phyloP scores from a whole-genome alignment of 30 jellyfish, hydroid and myxozoan species.

The Pseudorhiza aurosa region DNA sequence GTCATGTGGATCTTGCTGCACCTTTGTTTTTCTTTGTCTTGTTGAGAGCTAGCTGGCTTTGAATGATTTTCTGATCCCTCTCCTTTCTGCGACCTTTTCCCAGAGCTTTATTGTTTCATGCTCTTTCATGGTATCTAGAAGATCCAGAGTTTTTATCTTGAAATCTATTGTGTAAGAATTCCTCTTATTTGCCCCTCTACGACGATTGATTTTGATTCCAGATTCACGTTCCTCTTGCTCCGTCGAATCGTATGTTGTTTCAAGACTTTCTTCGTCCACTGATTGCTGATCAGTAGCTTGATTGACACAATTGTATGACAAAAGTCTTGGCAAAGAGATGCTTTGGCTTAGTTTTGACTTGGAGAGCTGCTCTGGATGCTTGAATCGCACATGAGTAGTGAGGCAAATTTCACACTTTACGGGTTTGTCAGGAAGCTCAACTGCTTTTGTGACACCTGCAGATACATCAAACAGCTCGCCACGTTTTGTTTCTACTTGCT shows the following conservation, averaged over 20 bases:
- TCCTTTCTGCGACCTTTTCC: too few relatives aligned
- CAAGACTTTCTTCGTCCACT: background rate
- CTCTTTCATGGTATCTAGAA: too few relatives aligned
- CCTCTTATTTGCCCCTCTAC: slow-evolving; percentile 9
- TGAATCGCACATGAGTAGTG: background rate
- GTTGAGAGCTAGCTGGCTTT: background rate
- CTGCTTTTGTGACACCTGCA: background rate
- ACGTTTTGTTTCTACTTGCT: background rate
- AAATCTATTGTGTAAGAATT: slow-evolving; percentile 26
- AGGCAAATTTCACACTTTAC: slow-evolving; percentile 1
- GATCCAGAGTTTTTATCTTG: slow-evolving; percentile 5
- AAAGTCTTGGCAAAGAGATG: background rate
- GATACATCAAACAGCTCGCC: background rate
- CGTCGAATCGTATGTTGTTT: background rate
- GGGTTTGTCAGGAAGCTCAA: slow-evolving; percentile 2
- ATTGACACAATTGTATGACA: background rate
- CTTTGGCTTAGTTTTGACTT: slow-evolving; percentile 1
- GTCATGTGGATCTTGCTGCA: background rate
- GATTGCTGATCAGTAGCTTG: background rate
- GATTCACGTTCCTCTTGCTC: background rate
- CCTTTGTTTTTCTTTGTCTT: background rate
- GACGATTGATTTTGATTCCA: background rate
- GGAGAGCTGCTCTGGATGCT: background rate
- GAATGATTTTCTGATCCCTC: background rate
- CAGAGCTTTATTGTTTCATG: too few relatives aligned